Evolutionary conservation across 1,140 invertebrate species (phyloP), one percentile per base, ranked within the genome.

Genomic region (Uloborus diversus): DNA sequence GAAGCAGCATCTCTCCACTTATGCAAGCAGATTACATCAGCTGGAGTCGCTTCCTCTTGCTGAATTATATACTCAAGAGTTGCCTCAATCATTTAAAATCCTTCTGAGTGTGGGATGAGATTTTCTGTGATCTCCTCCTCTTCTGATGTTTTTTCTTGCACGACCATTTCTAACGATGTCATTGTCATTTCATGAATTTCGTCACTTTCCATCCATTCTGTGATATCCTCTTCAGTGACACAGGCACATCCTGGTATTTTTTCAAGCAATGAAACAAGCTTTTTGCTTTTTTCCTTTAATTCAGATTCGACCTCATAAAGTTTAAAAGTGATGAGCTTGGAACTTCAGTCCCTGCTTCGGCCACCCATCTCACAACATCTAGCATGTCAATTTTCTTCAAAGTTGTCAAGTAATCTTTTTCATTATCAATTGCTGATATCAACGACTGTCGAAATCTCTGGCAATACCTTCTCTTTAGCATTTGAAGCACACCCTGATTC

Each of bases 391-490:
- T 61, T 9, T 32, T 61, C 30, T 61, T 32, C 2, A 32, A 3
- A 4, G 57, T 3, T 23, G 27, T 3, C 30, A 61, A 1, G 30
- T 17, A 32, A 9, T 61, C 2, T 61, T 3, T 20, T 28, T 61
- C n/a, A 61, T 61, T 61, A 33, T 2, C 20, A 61, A 61, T 35
- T 28, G 0, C 57, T 61, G n/a, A 61, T 32, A 33, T 35, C 1
- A 30, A 61, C 20, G 57, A 61, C 96, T 96, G 97, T 85, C 75
- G 89, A 88, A 84, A 81, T 84, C 59, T 82, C 47, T 81, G 2
- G 17, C 56, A 17, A 78, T 25, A 81, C 23, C 5, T 69, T 47
- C 25, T 37, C 32, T 56, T 56, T n/a, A 30, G 14, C 20, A 14
- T 7, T 61, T 61, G 25, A 65, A 65, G 32, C 17, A 53, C n/a